phyloP scores from a whole-genome alignment of 92 coral and sea anemone genomes.

The Meandrina meandrites region DNA sequence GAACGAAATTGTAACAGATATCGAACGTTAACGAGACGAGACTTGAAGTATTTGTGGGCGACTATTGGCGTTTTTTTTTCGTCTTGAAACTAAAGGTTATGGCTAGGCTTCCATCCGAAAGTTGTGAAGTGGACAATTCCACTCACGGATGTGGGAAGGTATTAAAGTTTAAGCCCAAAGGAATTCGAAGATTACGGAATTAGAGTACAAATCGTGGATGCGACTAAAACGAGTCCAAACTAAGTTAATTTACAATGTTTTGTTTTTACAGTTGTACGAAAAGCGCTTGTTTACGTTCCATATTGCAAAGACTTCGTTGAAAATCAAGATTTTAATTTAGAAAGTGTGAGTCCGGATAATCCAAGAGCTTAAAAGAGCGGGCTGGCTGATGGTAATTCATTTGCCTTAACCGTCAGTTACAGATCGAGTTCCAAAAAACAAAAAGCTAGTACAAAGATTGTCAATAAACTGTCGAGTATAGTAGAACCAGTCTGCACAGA shows the following conservation, averaged over 20 bases:
- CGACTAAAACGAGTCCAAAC: background rate
- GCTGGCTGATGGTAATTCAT: background rate
- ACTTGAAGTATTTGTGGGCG: background rate
- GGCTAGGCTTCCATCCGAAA: background rate
- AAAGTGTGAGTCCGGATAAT: background rate
- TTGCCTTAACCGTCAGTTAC: background rate
- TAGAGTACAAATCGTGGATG: background rate
- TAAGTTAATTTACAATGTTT: constrained; percentile 25
- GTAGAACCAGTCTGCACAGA: background rate
- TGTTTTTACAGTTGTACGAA: constrained; percentile 3
- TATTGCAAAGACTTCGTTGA: background rate
- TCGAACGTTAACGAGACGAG: background rate
- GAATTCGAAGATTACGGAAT: background rate
- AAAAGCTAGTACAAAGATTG: background rate
- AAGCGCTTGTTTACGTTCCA: background rate
- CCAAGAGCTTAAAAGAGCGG: background rate
- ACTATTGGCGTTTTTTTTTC: background rate
- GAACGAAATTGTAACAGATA: background rate
- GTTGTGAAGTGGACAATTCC: background rate
- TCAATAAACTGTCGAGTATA: background rate
- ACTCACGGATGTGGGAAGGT: background rate
- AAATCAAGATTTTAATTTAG: background rate
- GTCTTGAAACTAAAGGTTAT: background rate
- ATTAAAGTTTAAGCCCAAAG: background rate
- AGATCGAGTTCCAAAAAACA: background rate